phyloP scores from a whole-genome alignment of 2,888 invertebrate genomes.

The Hemithea aestivaria region DNA sequence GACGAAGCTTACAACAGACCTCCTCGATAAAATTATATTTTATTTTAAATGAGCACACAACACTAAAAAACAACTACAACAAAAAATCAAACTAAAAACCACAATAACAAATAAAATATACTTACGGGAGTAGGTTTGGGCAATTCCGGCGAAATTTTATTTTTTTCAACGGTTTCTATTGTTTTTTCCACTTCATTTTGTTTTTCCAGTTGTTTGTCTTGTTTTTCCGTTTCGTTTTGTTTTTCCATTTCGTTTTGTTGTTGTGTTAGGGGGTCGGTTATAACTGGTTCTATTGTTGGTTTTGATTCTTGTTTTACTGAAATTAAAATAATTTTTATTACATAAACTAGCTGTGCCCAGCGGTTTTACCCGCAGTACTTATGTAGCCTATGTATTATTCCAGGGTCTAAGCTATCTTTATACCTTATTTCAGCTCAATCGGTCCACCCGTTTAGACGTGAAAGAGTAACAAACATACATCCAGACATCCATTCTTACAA shows the following conservation, averaged over 20 bases:
- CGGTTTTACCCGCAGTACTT: too few species aligned
- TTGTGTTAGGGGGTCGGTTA: slow-evolving; percentile 37
- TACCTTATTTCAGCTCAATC: too few species aligned
- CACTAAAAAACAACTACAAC: slow-evolving; percentile 29
- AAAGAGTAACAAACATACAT: too few species aligned
- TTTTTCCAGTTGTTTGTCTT: slow-evolving; percentile 4
- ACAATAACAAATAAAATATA: slow-evolving; percentile 2
- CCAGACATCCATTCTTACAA: too few species aligned
- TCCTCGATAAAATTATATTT: too few species aligned
- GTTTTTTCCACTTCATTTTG: neutral
- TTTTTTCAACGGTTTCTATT: neutral
- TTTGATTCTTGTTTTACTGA: slow-evolving; percentile 44
- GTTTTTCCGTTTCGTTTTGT: slow-evolving; percentile 2
- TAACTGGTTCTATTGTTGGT: slow-evolving; percentile 34
- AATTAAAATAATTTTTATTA: slow-evolving; percentile 1
- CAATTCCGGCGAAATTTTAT: slow-evolving; percentile 39
- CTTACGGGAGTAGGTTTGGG: slow-evolving; percentile 70
- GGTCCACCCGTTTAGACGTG: too few species aligned
- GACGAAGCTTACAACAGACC: too few species aligned
- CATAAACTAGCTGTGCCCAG: too few species aligned
- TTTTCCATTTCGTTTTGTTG: neutral
- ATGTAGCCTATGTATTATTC: too few species aligned
- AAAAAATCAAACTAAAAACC: slow-evolving; percentile 19
- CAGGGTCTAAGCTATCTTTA: too few species aligned
- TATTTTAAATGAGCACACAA: slow-evolving; percentile 17